phyloP scores from a whole-genome alignment of 2,888 invertebrate genomes.

The Coremacera marginata region DNA sequence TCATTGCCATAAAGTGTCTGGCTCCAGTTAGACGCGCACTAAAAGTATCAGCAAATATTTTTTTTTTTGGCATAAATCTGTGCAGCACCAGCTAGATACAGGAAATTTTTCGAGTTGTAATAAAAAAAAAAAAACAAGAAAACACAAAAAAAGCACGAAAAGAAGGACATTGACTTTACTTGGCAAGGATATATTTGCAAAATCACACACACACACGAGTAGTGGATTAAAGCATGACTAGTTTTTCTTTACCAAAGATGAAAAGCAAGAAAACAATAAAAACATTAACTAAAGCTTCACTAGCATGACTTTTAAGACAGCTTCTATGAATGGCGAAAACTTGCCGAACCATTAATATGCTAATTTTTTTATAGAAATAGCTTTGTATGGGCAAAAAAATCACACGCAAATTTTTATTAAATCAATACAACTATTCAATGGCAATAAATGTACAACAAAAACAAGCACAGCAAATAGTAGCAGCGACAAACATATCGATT shows the following conservation, averaged over 20 bases:
- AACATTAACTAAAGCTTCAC: too few relatives aligned
- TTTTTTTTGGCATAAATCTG: conserved; percentile 11
- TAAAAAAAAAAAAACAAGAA: not conserved
- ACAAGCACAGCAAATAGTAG: not conserved
- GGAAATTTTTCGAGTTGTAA: not conserved
- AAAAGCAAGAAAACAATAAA: too few relatives aligned
- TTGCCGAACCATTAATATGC: too few relatives aligned
- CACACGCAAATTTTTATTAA: not conserved
- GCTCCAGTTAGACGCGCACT: conserved; percentile 14
- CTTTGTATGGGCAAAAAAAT: too few relatives aligned
- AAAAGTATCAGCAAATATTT: not conserved
- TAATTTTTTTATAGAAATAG: too few relatives aligned
- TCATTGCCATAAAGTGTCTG: not conserved
- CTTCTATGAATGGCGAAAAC: too few relatives aligned
- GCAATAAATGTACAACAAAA: not conserved
- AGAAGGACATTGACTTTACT: conserved; percentile 2
- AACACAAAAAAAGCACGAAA: too few relatives aligned
- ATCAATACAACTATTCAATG: not conserved
- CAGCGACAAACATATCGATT: not conserved
- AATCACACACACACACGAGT: too few relatives aligned
- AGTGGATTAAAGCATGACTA: too few relatives aligned
- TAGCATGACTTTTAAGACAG: too few relatives aligned
- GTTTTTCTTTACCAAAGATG: too few relatives aligned
- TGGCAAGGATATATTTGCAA: not conserved
- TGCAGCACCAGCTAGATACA: not conserved